A percentile compares a stretch with the other conserved stretches of the same genome.
These are phyloP conservation scores for Sebastes fasciatus DNA, from an alignment of 2,113 vertebrate species.

Conservation along the genomic window DNA sequence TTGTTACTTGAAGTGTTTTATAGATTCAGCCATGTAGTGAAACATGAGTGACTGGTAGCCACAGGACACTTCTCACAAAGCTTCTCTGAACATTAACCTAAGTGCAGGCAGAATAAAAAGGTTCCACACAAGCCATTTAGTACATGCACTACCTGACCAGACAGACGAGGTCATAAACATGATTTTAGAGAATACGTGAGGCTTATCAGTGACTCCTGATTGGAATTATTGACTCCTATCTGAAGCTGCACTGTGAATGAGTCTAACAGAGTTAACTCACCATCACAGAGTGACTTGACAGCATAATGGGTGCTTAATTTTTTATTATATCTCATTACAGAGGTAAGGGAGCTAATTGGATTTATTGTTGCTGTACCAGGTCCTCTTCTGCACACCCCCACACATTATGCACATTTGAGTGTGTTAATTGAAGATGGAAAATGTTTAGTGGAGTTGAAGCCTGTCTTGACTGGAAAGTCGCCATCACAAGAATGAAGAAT, in stretches of 20 bases:
- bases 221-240: background rate
- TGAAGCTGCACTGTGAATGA: slow-evolving; percentile 4
- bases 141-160: background rate
- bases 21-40: background rate
- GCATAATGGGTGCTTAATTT: slow-evolving; percentile 34
- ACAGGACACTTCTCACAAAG: background rate
- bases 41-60: background rate
- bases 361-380: background rate
- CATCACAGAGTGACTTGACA: slow-evolving; percentile 32
- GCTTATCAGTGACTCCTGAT: background rate
- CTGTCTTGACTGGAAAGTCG: background rate
- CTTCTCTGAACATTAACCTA: background rate
- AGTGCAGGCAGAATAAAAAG: background rate
- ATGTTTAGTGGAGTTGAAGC: background rate
- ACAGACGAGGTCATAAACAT: background rate
- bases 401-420: slow-evolving; percentile 2
- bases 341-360: slow-evolving; percentile 16
- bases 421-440: background rate
- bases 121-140: background rate
- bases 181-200: background rate
- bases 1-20: background rate
- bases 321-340: slow-evolving; percentile 36
- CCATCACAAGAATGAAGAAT: background rate
- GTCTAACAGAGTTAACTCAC: background rate
- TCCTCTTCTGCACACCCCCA: background rate